A percentile compares a stretch with the other conserved stretches of the same genome.
phyloP scores from a whole-genome alignment of 2,888 invertebrate species.

The Anorthoa munda region DNA sequence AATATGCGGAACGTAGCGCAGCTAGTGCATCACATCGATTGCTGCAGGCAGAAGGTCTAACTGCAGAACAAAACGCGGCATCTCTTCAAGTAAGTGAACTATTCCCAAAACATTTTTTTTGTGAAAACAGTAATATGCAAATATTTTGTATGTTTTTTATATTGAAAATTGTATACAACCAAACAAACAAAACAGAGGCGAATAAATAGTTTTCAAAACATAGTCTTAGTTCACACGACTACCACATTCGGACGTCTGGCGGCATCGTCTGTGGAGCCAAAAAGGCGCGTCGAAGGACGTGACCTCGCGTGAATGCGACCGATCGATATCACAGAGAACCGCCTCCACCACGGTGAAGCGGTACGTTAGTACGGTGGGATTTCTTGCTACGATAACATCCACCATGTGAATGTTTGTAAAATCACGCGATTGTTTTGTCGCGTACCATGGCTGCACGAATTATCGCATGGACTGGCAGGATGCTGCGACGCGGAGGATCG shows the following conservation, averaged over 20 bases:
- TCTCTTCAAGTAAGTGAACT: slow-evolving; percentile 93
- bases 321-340: slow-evolving; percentile 86
- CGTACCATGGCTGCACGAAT: slow-evolving; percentile 81
- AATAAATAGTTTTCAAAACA: slow-evolving; percentile 19
- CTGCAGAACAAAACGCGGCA: slow-evolving; percentile 96
- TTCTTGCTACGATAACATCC: slow-evolving; percentile 85
- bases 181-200: neutral
- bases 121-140: neutral
- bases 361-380: slow-evolving; percentile 83
- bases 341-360: slow-evolving; percentile 78
- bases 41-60: slow-evolving; percentile 96
- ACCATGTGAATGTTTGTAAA: slow-evolving; percentile 69
- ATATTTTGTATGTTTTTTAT: neutral
- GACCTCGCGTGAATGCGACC: slow-evolving; percentile 87
- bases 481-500: slow-evolving; percentile 88
- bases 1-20: slow-evolving; percentile 95
- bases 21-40: slow-evolving; percentile 95
- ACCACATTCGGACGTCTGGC: slow-evolving; percentile 55
- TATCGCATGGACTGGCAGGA: slow-evolving; percentile 86
- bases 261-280: slow-evolving; percentile 74
- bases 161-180: neutral
- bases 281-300: slow-evolving; percentile 90
- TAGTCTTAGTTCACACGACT: slow-evolving; percentile 30
- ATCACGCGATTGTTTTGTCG: slow-evolving; percentile 64
- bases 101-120: neutral